Conservation (phyloP, 2,797 vertebrate genomes). For the Parauchenoglanis ngamensis region DNA sequence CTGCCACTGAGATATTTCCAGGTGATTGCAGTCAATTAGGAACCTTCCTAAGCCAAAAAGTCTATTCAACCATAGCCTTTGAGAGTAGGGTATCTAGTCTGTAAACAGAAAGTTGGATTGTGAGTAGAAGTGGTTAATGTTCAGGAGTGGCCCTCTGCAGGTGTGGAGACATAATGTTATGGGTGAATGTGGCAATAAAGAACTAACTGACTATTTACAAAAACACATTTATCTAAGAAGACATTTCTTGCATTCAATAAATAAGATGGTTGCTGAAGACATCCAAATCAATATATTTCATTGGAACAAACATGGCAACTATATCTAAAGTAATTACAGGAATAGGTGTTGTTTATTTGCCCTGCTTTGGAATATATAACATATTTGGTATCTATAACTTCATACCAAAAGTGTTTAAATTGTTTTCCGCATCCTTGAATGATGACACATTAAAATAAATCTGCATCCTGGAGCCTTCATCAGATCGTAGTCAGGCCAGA, state of each 20-base stretch:
- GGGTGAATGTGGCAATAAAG: background rate
- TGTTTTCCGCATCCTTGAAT: background rate
- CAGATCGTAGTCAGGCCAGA: constrained; percentile 65
- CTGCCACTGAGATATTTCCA: too few species aligned
- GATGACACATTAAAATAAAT: constrained; percentile 60
- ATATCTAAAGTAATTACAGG: background rate
- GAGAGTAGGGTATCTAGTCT: background rate
- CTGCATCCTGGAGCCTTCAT: constrained; percentile 54
- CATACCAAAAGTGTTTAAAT: background rate
- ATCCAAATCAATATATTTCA: background rate
- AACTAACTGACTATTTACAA: background rate
- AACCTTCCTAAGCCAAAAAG: too few species aligned
- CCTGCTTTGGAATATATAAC: background rate
- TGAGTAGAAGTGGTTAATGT: background rate
- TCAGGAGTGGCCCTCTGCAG: background rate
- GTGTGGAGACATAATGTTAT: background rate
- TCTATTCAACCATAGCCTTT: too few species aligned
- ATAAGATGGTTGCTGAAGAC: constrained; percentile 9
- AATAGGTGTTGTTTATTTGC: background rate
- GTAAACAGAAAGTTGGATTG: background rate
- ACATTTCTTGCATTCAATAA: background rate
- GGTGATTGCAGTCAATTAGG: too few species aligned
- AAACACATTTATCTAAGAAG: background rate
- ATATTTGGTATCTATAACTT: background rate
- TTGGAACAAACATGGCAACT: background rate